Base-by-base conservation (phyloP, 2,797 vertebrate genomes). In the Prunella strophiata region DNA sequence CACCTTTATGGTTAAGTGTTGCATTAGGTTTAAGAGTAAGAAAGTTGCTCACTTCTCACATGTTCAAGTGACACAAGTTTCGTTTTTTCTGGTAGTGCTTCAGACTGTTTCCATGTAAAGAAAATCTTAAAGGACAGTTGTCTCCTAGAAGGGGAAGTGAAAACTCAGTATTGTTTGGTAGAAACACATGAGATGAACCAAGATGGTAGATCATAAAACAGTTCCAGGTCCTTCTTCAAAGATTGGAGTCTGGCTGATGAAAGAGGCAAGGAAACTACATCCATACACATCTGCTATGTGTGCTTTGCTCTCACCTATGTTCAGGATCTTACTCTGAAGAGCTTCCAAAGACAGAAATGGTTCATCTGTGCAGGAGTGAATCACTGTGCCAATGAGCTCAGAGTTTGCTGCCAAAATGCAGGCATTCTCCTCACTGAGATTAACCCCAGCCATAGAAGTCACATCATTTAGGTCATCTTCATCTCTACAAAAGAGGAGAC, bases 391-490 rank as follows among this genome's bases (percentile, higher is more conserved):
- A 59, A 99, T 96, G 13, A 98, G 78, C 62, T 98, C 97, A 27
- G 98, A 98, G 88, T 97, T 97, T 51, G 98, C 91, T 67, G 98
- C 96, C 90, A 98, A 97, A 96, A 98, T 98, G 85, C 97, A 97
- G 0, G 97, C 97, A 6, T 94, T 98, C 96, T 99, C 98, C 95
- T 99, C 98, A 4, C 20, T 98, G 77, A 99, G 94, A 89, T 96
- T 99, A 91, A 99, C 97, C 4, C 98, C 98, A 57, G 98, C 98
- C 98, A 99, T 98, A 81, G 98, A 98, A 76, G 98, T 97, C 94
- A 99, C 98, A 94, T 99, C 98, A 94, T 98, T 99, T 91, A 99
- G 97, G 90, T 99, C 98, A 96, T 99, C 98, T 95, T 99, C 98
- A 38, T 98, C 98, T 93, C 98, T 99, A 52, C 36, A 30, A 79